These are phyloP conservation scores for Diplolepis rosae DNA, from an alignment of 2,888 invertebrate species.

Conservation along the genomic window DNA sequence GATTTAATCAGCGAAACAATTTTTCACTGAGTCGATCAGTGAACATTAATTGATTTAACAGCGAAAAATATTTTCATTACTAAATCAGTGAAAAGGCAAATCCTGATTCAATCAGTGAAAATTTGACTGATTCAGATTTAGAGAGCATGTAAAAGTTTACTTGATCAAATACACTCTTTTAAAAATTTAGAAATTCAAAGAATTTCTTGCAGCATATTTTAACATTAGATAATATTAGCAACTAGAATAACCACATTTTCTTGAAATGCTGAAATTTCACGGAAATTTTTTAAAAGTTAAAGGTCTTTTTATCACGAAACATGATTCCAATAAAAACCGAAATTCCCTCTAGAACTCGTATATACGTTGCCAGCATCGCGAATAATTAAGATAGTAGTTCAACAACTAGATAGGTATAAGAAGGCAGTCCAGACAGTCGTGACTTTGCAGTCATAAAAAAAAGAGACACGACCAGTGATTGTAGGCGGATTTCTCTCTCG, in stretches of 20 bases:
- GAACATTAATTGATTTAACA: too few relatives aligned
- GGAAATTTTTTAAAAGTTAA: not conserved
- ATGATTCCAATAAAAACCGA: not conserved
- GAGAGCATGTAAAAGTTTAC: too few relatives aligned
- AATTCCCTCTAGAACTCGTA: not conserved
- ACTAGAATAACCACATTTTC: not conserved
- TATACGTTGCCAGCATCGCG: not conserved
- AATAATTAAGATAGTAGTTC: slow-evolving; percentile 23
- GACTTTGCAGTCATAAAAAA: slow-evolving; percentile 27
- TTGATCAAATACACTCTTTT: too few relatives aligned
- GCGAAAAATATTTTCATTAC: too few relatives aligned
- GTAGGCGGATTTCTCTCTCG: slow-evolving; percentile 54
- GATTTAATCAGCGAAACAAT: too few relatives aligned
- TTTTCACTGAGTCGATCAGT: too few relatives aligned
- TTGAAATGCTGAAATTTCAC: not conserved
- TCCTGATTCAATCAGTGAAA: too few relatives aligned
- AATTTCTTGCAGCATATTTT: not conserved
- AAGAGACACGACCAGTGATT: slow-evolving; percentile 44
- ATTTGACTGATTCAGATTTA: too few relatives aligned
- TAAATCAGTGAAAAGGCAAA: too few relatives aligned
- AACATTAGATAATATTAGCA: not conserved
- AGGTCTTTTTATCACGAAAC: not conserved
- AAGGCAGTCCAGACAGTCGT: slow-evolving; percentile 21
- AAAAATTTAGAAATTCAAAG: not conserved
- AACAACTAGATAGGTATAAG: slow-evolving; percentile 14